Percentiles rank a stretch among this genome's conserved stretches.
Evolutionary conservation across 2,888 invertebrate genomes (phyloP).

Genomic region (Megaustenia siamemsis): DNA sequence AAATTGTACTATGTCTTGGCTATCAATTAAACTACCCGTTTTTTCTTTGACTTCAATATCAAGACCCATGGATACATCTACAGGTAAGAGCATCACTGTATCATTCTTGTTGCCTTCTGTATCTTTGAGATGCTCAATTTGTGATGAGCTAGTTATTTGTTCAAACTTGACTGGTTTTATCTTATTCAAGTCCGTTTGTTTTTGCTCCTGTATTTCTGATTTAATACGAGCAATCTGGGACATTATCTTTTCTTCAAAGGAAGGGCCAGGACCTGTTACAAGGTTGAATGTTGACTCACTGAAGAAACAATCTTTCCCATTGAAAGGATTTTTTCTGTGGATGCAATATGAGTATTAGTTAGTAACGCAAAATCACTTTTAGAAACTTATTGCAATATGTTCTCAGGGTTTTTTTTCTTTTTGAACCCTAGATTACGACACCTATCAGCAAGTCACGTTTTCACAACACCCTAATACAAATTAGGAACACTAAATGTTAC

Average conservation of each 20-base stretch:
- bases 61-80: background rate
- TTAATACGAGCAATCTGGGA: slow-evolving; percentile 43
- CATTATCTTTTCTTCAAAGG: slow-evolving; percentile 57
- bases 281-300: slow-evolving; percentile 62
- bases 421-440: too few species aligned
- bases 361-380: too few species aligned
- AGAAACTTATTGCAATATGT: too few species aligned
- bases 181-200: background rate
- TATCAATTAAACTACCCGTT: background rate
- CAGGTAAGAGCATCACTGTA: background rate
- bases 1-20: background rate
- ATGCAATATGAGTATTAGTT: too few species aligned
- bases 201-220: slow-evolving; percentile 14
- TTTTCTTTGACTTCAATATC: background rate
- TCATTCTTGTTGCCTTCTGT: background rate
- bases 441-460: too few species aligned
- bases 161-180: background rate
- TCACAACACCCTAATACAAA: too few species aligned
- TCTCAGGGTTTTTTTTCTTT: too few species aligned
- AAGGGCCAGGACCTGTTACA: slow-evolving; percentile 60
- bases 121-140: background rate
- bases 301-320: slow-evolving; percentile 65
- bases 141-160: background rate
- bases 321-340: slow-evolving; percentile 58
- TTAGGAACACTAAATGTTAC: too few species aligned